These are phyloP conservation scores for Scaptomyza cyrtandrae DNA, from an alignment of 2,888 invertebrate species.

Conservation along the genomic window DNA sequence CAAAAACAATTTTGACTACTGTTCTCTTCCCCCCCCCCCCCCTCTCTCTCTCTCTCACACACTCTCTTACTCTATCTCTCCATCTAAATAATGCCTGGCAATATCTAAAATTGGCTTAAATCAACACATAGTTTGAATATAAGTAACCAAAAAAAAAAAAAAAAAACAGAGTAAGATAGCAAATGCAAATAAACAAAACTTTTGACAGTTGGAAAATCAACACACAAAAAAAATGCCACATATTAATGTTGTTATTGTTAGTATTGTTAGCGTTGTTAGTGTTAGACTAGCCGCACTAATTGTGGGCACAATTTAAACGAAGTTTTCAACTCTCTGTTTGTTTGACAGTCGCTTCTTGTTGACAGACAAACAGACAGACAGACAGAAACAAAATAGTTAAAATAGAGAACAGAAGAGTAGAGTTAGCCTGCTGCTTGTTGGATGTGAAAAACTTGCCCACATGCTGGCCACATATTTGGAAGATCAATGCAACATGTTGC, in stretches of 20 bases:
- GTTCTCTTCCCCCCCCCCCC: neutral
- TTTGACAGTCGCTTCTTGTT: conserved; percentile 53
- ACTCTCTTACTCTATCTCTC: neutral
- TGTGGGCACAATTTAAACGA: conserved; percentile 67
- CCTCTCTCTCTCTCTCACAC: neutral
- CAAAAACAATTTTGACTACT: conserved; percentile 8
- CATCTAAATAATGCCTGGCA: conserved; percentile 7
- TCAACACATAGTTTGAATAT: conserved; percentile 32
- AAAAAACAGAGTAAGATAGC: conserved; percentile 9
- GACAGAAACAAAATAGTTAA: neutral
- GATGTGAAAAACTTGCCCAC: conserved; percentile 15
- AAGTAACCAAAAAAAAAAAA: conserved; percentile 15
- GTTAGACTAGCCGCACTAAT: conserved; percentile 47
- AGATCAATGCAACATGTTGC: conserved; percentile 18
- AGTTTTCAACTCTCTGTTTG: conserved; percentile 62
- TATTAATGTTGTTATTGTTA: conserved; percentile 12
- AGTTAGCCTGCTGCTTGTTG: no score
- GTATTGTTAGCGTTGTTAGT: conserved; percentile 17
- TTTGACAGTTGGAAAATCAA: conserved; percentile 64
- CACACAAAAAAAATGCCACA: conserved; percentile 36
- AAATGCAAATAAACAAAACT: conserved; percentile 62
- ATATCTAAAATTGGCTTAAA: conserved; percentile 64
- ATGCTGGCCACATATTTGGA: no score
- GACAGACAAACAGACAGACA: conserved; percentile 30
- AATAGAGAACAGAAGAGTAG: no score